Evolutionary conservation across 2,888 invertebrate genomes (phyloP).

Genomic region (Lumbricus terrestris): DNA sequence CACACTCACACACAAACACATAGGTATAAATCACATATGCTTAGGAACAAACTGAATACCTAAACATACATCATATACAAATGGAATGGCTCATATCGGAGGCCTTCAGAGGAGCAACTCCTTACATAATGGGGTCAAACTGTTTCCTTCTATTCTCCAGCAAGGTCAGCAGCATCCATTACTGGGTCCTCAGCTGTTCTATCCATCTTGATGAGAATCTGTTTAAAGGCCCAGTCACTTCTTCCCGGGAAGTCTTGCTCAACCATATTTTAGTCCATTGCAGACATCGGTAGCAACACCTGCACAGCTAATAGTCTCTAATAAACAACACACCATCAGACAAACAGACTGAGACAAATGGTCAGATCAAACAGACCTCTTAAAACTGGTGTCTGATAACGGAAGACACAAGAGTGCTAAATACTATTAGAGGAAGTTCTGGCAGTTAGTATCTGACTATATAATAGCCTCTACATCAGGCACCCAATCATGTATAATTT

Average conservation of each 20-base stretch:
- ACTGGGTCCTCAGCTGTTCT: neutral
- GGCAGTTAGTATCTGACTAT: too few species aligned
- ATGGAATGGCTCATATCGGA: neutral
- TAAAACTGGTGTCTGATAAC: neutral
- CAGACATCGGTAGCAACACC: neutral
- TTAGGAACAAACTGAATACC: neutral
- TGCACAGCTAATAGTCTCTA: neutral
- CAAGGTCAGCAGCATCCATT: neutral
- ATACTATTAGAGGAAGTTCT: neutral
- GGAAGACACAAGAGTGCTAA: neutral
- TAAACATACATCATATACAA: neutral
- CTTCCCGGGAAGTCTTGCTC: neutral
- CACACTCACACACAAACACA: neutral
- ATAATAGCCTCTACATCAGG: neutral
- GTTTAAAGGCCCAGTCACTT: neutral
- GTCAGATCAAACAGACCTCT: too few species aligned
- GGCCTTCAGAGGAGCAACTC: neutral
- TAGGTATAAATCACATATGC: slow-evolving; percentile 3
- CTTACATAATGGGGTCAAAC: neutral
- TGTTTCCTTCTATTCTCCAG: neutral
- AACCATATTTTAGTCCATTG: neutral
- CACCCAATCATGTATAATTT: too few species aligned
- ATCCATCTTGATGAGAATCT: neutral
- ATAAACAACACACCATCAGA: neutral
- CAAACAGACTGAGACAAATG: neutral